Percentiles rank a stretch among this genome's conserved stretches.
Evolutionary conservation across 2,888 invertebrate species (phyloP).

Genomic region (Parapristionchus giblindavisi): DNA sequence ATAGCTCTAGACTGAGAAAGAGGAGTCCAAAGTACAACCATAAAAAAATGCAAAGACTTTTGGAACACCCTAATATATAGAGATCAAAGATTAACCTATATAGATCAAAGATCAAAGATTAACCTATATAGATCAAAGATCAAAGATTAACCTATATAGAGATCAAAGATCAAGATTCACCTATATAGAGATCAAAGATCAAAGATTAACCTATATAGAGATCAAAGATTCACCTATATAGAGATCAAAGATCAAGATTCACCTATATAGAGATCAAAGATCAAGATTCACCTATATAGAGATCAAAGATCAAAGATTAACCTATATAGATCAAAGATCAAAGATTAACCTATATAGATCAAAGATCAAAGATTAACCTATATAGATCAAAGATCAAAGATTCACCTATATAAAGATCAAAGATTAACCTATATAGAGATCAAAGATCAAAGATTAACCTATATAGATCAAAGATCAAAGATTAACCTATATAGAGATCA

Average conservation of each 20-base stretch:
- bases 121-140: constrained; percentile 37
- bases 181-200: constrained; percentile 8
- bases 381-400: constrained; percentile 71
- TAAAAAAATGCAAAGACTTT: too few relatives aligned
- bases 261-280: too few relatives aligned
- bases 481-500: constrained; percentile 48
- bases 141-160: constrained; percentile 72
- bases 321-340: too few relatives aligned
- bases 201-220: too few relatives aligned
- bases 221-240: constrained; percentile 73
- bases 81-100: constrained; percentile 74
- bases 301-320: background rate
- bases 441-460: background rate
- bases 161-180: constrained; percentile 72
- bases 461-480: too few relatives aligned
- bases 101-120: constrained; percentile 72
- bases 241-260: background rate
- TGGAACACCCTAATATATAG: too few relatives aligned
- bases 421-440: constrained; percentile 72
- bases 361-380: constrained; percentile 72
- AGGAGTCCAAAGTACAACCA: too few relatives aligned
- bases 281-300: constrained; percentile 72
- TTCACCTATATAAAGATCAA: constrained; percentile 47
- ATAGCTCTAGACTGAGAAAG: too few relatives aligned
- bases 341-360: constrained; percentile 72